Conservation (phyloP, 1,140 invertebrate genomes). For the Pseudomyrmex concolor region DNA sequence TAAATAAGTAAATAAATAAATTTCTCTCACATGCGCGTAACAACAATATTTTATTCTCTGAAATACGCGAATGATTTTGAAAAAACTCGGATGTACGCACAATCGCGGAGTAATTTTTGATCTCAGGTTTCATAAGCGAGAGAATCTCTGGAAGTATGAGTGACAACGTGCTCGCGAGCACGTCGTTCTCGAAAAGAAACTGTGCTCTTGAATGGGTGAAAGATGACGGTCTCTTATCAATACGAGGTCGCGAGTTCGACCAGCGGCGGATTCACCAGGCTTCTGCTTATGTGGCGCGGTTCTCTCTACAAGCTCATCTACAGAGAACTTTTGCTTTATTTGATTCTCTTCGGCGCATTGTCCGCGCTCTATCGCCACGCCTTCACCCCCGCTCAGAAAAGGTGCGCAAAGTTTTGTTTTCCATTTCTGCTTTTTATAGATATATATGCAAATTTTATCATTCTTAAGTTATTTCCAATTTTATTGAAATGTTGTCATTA, state of each 20-base stretch:
- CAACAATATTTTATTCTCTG: no score
- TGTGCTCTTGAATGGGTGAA: conserved; percentile 62
- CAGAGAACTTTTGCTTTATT: conserved; percentile 89
- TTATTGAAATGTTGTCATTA: conserved; percentile 16
- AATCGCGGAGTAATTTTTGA: conserved; percentile 21
- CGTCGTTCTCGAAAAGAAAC: conserved; percentile 49
- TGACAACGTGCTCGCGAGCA: conserved; percentile 29
- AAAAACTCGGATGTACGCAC: not conserved
- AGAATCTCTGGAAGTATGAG: conserved; percentile 60
- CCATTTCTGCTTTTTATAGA: no score
- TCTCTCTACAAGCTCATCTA: conserved; percentile 92
- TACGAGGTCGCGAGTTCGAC: conserved; percentile 90
- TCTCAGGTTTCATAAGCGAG: conserved; percentile 9
- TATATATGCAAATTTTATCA: not conserved
- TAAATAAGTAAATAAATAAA: no score
- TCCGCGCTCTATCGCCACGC: conserved; percentile 88
- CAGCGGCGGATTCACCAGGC: conserved; percentile 89
- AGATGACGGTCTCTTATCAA: conserved; percentile 92
- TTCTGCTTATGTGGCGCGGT: conserved; percentile 91
- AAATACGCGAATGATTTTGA: no score
- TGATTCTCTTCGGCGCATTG: conserved; percentile 86
- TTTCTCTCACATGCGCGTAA: no score
- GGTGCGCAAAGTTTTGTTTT: conserved; percentile 76
- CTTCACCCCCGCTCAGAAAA: conserved; percentile 86
- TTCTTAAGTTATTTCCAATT: conserved; percentile 18